These are phyloP conservation scores for Patagioenas fasciata DNA, from an alignment of 2,113 vertebrate species.

Conservation along the genomic window DNA sequence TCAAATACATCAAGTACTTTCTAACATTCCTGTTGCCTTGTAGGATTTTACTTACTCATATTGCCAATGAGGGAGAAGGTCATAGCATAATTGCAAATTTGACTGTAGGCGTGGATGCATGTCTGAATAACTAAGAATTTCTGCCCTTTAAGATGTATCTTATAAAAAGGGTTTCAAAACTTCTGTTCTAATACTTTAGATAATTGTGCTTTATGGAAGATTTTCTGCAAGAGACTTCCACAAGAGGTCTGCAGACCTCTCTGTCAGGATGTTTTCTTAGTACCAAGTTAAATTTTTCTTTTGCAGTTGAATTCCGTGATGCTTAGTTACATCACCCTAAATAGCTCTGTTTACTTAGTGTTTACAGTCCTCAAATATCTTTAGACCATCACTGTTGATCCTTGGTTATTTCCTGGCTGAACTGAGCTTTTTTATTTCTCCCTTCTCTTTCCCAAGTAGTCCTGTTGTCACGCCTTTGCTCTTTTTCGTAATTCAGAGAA, in stretches of 20 bases:
- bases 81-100: not conserved
- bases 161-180: not conserved
- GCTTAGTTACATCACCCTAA: not conserved
- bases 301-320: not conserved
- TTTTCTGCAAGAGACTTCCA: not conserved
- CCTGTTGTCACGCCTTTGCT: not conserved
- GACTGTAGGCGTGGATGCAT: not conserved
- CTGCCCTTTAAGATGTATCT: not conserved
- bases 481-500: accelerated
- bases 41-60: not conserved
- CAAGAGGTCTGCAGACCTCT: not conserved
- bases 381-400: not conserved
- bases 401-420: not conserved
- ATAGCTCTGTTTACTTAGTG: not conserved
- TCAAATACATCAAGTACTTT: not conserved
- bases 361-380: not conserved
- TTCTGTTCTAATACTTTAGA: not conserved
- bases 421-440: not conserved
- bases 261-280: not conserved
- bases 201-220: not conserved
- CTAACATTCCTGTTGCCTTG: not conserved
- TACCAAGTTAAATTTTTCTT: not conserved
- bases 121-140: not conserved
- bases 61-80: not conserved
- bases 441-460: not conserved